Conservation (phyloP, 2,797 vertebrate genomes). For the Neomorphus geoffroyi region DNA sequence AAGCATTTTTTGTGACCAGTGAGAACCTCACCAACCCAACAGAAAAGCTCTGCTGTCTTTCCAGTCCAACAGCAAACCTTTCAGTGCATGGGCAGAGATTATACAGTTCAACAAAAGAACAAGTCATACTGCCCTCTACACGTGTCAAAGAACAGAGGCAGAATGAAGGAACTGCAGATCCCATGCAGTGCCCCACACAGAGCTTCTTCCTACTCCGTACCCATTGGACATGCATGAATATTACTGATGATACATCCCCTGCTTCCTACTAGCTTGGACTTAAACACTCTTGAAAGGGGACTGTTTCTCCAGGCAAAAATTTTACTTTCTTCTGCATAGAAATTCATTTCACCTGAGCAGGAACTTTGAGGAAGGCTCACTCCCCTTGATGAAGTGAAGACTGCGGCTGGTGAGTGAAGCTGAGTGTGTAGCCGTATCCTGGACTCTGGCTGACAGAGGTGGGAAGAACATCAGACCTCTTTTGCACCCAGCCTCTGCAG, state of each 20-base stretch:
- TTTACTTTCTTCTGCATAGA: background rate
- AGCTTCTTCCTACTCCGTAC: background rate
- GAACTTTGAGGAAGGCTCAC: background rate
- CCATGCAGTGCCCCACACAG: background rate
- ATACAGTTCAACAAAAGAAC: background rate
- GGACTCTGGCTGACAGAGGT: background rate
- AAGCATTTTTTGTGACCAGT: background rate
- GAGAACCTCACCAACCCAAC: background rate
- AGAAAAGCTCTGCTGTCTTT: background rate
- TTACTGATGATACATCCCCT: background rate
- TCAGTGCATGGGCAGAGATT: background rate
- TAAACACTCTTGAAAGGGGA: background rate
- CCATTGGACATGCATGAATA: accelerated
- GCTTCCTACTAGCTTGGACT: background rate
- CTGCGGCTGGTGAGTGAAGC: background rate
- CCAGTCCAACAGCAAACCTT: background rate
- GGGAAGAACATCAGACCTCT: background rate
- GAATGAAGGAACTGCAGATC: background rate
- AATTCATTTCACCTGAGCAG: background rate
- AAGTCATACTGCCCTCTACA: background rate
- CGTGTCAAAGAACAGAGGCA: background rate
- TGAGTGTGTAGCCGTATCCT: accelerated
- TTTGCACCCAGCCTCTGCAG: background rate
- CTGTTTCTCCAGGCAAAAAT: background rate
- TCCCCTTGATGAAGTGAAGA: background rate